Conservation (phyloP, 2,113 vertebrate genomes). For the Gulo gulo region DNA sequence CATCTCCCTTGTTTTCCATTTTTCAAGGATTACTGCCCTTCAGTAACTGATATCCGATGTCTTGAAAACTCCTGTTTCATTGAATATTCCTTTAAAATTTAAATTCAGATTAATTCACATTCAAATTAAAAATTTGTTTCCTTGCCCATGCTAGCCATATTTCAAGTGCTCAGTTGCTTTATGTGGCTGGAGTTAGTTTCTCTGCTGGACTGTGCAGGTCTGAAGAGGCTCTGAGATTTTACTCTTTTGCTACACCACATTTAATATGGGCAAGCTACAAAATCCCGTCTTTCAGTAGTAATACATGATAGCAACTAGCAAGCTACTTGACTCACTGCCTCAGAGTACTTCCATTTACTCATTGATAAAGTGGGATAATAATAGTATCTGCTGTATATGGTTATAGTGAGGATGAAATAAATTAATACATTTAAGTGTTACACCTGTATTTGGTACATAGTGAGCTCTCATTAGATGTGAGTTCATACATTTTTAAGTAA, state of each 20-base stretch:
- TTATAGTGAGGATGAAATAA: neutral
- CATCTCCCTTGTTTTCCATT: neutral
- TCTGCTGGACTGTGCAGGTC: neutral
- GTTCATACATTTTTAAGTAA: neutral
- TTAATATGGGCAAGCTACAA: neutral
- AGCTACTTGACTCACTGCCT: neutral
- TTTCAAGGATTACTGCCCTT: neutral
- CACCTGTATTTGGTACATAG: neutral
- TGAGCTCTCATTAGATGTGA: neutral
- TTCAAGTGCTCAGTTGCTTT: neutral
- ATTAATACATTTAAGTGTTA: neutral
- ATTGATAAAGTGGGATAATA: neutral
- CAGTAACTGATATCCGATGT: neutral
- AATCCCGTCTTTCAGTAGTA: neutral
- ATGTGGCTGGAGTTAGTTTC: neutral
- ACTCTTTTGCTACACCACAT: neutral
- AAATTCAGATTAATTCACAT: constrained; percentile 41
- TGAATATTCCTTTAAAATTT: constrained; percentile 33
- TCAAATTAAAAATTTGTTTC: constrained; percentile 24
- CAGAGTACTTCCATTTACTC: neutral
- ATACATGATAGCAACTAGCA: neutral
- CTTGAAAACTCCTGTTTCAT: constrained; percentile 14
- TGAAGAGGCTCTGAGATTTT: neutral
- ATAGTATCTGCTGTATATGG: neutral
- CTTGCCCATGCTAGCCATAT: neutral